phyloP scores from a whole-genome alignment of 35 echinoderm and acorn worm genomes.

The Holothuria glaberrima region DNA sequence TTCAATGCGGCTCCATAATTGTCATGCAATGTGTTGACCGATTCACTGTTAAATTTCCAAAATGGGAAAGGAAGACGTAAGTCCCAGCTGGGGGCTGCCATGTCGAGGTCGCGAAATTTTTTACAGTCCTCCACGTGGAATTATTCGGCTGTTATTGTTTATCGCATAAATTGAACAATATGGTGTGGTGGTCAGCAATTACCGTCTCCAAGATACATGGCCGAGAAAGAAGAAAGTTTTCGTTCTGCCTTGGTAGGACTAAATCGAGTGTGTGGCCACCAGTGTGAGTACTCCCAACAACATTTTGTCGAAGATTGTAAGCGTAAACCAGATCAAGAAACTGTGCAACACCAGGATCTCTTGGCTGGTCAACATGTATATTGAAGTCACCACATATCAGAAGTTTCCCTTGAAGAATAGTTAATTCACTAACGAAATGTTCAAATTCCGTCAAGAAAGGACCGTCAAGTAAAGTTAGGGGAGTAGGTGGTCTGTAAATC shows the following conservation, averaged over 20 bases:
- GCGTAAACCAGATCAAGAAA: conserved; percentile 17
- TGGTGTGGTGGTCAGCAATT: conserved; percentile 22
- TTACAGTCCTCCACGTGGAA: background rate
- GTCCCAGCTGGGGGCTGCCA: background rate
- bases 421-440: conserved; percentile 7
- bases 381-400: conserved; percentile 54
- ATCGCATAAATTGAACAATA: background rate
- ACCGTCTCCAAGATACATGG: background rate
- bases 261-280: conserved; percentile 31
- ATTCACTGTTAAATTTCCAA: too few species aligned
- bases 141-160: background rate
- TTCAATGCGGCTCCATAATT: background rate
- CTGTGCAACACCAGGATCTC: background rate
- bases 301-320: conserved; percentile 35
- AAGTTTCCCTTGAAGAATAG: background rate
- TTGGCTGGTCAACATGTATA: conserved; percentile 41
- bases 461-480: background rate
- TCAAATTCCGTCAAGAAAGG: conserved; percentile 28
- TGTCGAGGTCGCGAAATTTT: conserved; percentile 3
- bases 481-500: conserved; percentile 40
- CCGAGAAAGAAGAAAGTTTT: background rate
- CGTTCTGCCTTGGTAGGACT: background rate
- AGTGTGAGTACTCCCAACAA: conserved; percentile 15
- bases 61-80: background rate
- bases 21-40: background rate